Conservation (phyloP, 2,113 vertebrate species). For the Grallaria varia region DNA sequence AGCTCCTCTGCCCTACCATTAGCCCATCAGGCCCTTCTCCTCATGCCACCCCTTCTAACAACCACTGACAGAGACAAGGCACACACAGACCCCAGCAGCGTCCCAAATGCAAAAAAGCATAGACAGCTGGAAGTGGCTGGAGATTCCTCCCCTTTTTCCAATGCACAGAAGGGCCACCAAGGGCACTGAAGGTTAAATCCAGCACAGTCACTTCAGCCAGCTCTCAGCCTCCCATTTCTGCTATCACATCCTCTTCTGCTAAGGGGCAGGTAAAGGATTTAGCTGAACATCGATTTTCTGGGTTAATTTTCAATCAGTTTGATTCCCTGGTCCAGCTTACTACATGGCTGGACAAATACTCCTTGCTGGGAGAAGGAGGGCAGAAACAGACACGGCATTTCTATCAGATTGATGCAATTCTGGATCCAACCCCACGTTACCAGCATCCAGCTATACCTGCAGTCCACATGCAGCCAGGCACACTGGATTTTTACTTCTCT, state of each 20-base stretch:
- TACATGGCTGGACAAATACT: neutral
- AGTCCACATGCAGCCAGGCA: neutral
- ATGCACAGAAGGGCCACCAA: neutral
- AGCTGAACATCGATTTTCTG: neutral
- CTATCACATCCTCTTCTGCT: neutral
- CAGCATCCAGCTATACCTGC: neutral
- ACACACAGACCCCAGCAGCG: neutral
- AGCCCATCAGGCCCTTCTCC: neutral
- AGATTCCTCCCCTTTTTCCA: neutral
- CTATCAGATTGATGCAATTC: neutral
- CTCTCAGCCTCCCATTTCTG: neutral
- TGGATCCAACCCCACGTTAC: fast-evolving
- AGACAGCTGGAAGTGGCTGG: neutral
- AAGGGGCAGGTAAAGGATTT: neutral
- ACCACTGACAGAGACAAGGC: neutral
- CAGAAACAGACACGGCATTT: neutral
- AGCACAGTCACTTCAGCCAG: neutral
- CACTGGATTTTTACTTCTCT: neutral
- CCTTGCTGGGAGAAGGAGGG: neutral
- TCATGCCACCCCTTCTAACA: neutral
- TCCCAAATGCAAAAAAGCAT: neutral
- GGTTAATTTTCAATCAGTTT: neutral
- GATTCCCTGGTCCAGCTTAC: neutral
- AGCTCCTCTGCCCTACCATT: neutral
- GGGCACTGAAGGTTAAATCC: neutral